phyloP scores from a whole-genome alignment of 1,140 invertebrate genomes.

The Conus betulinus region DNA sequence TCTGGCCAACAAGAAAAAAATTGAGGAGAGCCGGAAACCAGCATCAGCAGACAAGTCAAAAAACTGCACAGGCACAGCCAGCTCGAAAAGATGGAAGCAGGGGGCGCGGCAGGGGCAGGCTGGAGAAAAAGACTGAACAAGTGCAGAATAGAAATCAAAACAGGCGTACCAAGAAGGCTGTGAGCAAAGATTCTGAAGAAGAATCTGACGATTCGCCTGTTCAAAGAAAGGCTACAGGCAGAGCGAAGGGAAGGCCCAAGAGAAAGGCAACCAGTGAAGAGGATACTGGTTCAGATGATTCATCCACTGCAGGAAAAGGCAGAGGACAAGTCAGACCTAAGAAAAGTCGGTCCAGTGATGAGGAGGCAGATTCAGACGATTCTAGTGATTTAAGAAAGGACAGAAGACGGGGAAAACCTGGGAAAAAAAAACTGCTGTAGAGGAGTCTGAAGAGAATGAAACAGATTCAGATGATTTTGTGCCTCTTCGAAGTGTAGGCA shows the following conservation, averaged over 20 bases:
- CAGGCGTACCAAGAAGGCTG: not conserved
- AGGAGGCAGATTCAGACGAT: not conserved
- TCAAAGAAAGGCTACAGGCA: not conserved
- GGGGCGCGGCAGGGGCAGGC: not conserved
- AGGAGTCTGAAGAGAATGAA: not conserved
- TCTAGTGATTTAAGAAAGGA: not conserved
- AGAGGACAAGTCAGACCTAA: not conserved
- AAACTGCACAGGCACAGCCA: not conserved
- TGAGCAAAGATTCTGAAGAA: not conserved
- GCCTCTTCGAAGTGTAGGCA: not conserved
- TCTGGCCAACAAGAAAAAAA: conserved; percentile 26
- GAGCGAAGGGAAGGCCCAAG: not conserved
- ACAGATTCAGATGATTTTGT: not conserved
- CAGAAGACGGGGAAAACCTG: not conserved
- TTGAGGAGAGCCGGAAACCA: not conserved
- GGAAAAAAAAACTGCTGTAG: not conserved
- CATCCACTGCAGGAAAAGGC: not conserved
- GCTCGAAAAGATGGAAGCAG: not conserved
- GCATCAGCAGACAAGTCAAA: not conserved
- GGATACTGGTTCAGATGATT: not conserved
- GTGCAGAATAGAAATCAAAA: not conserved
- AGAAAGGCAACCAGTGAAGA: not conserved
- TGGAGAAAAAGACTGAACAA: not conserved
- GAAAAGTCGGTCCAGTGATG: not conserved
- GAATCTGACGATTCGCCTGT: not conserved